phyloP scores from a whole-genome alignment of 2,113 vertebrate species.

The Balaeniceps rex region DNA sequence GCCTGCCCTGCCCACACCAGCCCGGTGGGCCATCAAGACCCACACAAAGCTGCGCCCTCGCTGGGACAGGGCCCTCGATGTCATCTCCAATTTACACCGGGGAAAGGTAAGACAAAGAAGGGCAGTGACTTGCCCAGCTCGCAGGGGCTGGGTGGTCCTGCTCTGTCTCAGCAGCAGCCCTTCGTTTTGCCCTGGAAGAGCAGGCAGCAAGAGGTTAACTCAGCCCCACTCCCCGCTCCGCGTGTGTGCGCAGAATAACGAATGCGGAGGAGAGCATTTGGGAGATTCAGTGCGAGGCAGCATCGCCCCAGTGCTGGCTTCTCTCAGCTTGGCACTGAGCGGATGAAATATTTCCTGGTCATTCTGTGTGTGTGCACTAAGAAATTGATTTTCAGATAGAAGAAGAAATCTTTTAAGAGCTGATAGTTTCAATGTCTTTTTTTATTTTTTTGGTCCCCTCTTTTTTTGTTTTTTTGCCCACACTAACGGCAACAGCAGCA shows the following conservation, averaged over 20 bases:
- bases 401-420: slow-evolving; percentile 5
- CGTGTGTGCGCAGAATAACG: background rate
- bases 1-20: background rate
- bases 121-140: background rate
- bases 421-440: background rate
- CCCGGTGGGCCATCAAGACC: background rate
- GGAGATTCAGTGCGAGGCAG: background rate
- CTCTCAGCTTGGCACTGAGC: background rate
- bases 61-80: rapidly evolving
- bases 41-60: background rate
- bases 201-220: slow-evolving; percentile 35
- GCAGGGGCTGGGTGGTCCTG: background rate
- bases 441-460: too few relatives aligned
- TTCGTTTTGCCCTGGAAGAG: rapidly evolving
- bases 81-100: rapidly evolving
- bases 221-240: background rate
- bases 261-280: background rate
- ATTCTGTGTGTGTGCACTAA: background rate
- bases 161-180: background rate
- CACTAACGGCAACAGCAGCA: background rate
- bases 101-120: background rate
- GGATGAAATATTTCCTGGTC: background rate
- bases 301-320: background rate
- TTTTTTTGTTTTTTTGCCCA: background rate
- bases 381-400: background rate